Conservation (phyloP, 1,140 invertebrate genomes). For the Lethocerus indicus region DNA sequence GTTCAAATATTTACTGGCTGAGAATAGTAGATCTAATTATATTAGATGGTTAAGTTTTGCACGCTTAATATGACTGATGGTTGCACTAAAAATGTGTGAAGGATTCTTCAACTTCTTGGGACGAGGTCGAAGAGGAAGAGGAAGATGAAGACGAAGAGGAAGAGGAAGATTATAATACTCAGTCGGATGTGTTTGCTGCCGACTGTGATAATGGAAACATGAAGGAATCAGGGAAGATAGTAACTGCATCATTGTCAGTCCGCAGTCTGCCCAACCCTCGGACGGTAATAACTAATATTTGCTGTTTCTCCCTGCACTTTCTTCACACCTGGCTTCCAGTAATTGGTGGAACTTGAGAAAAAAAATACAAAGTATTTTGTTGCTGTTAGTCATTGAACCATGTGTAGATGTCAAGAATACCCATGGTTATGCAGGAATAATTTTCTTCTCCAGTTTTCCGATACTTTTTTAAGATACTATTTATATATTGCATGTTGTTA, state of each 20-base stretch:
- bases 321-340: neutral
- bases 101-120: slow-evolving; percentile 5
- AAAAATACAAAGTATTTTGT: too few species aligned
- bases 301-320: neutral
- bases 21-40: neutral
- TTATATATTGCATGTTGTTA: too few species aligned
- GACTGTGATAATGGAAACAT: slow-evolving; percentile 11
- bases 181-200: slow-evolving; percentile 4
- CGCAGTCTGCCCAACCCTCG: slow-evolving; percentile 8
- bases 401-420: too few species aligned
- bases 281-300: slow-evolving; percentile 6
- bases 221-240: too few species aligned
- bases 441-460: too few species aligned
- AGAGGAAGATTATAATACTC: slow-evolving; percentile 3
- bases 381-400: neutral
- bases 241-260: slow-evolving; percentile 5
- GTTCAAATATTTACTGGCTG: neutral
- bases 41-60: neutral
- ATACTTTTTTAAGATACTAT: too few species aligned
- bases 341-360: too few species aligned
- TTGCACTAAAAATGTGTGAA: too few species aligned
- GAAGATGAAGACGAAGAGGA: slow-evolving; percentile 6
- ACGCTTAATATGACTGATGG: too few species aligned
- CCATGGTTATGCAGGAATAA: too few species aligned
- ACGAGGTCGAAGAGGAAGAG: slow-evolving; percentile 6